These are phyloP conservation scores for Enteromius thamalakanensis DNA, from an alignment of 2,797 vertebrate species.

Conservation along the genomic window DNA sequence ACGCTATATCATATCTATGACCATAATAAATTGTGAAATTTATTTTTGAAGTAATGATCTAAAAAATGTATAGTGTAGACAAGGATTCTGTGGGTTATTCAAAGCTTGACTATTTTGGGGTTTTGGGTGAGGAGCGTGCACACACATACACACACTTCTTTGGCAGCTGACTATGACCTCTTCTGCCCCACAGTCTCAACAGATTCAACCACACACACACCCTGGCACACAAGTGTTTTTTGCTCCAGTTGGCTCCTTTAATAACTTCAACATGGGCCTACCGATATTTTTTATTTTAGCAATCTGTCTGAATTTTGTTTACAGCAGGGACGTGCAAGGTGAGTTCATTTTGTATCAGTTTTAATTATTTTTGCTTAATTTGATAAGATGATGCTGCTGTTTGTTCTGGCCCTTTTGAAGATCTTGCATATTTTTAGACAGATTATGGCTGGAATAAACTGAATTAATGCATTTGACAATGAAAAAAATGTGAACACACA, in stretches of 20 bases:
- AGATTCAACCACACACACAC: slow-evolving; percentile 43
- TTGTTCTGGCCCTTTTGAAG: neutral
- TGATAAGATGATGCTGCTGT: neutral
- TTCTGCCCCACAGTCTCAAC: slow-evolving; percentile 32
- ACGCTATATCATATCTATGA: neutral
- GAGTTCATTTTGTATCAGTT: slow-evolving; percentile 61
- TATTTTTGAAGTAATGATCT: neutral
- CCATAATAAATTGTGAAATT: neutral
- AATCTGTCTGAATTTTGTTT: slow-evolving; percentile 69
- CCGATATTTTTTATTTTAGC: slow-evolving; percentile 71
- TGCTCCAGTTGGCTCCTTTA: slow-evolving; percentile 49
- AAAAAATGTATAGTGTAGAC: neutral
- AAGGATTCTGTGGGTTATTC: slow-evolving; percentile 43
- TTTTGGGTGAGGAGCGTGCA: slow-evolving; percentile 64
- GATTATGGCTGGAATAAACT: neutral
- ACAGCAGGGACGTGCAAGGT: slow-evolving; percentile 71
- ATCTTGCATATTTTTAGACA: neutral
- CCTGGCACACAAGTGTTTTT: slow-evolving; percentile 33
- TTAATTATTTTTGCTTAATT: slow-evolving; percentile 5
- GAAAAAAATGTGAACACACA: neutral
- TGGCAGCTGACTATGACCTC: slow-evolving; percentile 46
- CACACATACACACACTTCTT: slow-evolving; percentile 27
- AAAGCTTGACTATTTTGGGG: slow-evolving; percentile 60
- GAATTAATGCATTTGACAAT: neutral
- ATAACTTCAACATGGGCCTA: slow-evolving; percentile 74